A percentile compares a stretch with the other conserved stretches of the same genome.
Conservation (phyloP, 2,888 invertebrate species). For the Aplocera efformata region DNA sequence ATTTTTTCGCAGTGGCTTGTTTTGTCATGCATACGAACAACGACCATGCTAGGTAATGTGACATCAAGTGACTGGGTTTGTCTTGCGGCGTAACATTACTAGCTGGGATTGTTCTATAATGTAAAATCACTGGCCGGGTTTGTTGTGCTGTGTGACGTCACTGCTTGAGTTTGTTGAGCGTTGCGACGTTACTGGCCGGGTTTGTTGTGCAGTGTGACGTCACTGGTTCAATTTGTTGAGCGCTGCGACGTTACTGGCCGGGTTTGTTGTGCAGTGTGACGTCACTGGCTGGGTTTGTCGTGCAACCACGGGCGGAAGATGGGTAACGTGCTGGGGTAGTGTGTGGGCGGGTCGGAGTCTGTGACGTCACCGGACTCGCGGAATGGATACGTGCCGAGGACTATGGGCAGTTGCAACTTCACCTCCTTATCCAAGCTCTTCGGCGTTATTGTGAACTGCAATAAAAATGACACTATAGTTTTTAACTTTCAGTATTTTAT, state of each 20-base stretch:
- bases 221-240: conserved; percentile 30
- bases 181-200: too few relatives aligned
- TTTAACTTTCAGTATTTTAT: too few relatives aligned
- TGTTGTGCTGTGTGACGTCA: too few relatives aligned
- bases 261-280: not conserved
- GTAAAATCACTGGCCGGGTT: too few relatives aligned
- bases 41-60: too few relatives aligned
- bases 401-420: conserved; percentile 93
- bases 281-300: conserved; percentile 77
- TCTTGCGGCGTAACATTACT: too few relatives aligned
- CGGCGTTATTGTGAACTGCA: conserved; percentile 93
- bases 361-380: conserved; percentile 81
- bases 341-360: conserved; percentile 88
- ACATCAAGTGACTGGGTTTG: too few relatives aligned
- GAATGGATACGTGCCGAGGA: conserved; percentile 95
- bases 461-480: conserved; percentile 2
- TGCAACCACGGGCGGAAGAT: conserved; percentile 94
- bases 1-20: too few relatives aligned
- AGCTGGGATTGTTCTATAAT: too few relatives aligned
- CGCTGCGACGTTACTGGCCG: not conserved
- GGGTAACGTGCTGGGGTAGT: conserved; percentile 94
- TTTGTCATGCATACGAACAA: too few relatives aligned
- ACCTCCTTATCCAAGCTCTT: conserved; percentile 95
- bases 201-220: conserved; percentile 15
- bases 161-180: too few relatives aligned